A percentile compares a stretch with the other conserved stretches of the same genome.
Conservation (phyloP, 2,113 vertebrate genomes). For the Empidonax alnorum region DNA sequence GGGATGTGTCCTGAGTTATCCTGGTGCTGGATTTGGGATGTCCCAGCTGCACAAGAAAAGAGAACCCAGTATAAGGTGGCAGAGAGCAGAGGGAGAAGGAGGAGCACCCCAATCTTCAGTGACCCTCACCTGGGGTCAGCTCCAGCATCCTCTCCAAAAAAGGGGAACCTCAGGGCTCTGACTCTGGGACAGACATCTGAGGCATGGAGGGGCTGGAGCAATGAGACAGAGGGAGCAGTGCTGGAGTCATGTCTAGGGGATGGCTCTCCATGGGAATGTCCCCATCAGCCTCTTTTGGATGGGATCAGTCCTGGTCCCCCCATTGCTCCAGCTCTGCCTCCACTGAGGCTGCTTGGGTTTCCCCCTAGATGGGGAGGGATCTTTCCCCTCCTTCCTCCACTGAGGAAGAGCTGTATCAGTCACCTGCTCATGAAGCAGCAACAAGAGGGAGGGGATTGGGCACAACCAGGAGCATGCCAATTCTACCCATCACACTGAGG, state of each 20-base stretch:
- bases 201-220: rapidly evolving
- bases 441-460: neutral
- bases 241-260: neutral
- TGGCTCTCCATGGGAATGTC: neutral
- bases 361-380: neutral
- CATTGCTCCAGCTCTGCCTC: neutral
- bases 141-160: neutral
- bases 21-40: neutral
- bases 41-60: neutral
- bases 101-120: neutral
- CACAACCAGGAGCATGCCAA: neutral
- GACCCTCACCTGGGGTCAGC: neutral
- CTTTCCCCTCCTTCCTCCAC: neutral
- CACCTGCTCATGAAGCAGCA: neutral
- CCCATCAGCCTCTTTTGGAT: neutral
- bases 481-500: neutral
- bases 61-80: neutral
- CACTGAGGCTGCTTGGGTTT: neutral
- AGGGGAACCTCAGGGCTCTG: neutral
- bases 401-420: neutral
- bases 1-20: neutral
- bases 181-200: neutral
- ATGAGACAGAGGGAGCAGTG: neutral
- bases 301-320: neutral
- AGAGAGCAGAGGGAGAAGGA: neutral